Percentiles rank a stretch among this genome's conserved stretches.
Conservation (phyloP, 1,140 invertebrate species). For the Penaeus chinensis region DNA sequence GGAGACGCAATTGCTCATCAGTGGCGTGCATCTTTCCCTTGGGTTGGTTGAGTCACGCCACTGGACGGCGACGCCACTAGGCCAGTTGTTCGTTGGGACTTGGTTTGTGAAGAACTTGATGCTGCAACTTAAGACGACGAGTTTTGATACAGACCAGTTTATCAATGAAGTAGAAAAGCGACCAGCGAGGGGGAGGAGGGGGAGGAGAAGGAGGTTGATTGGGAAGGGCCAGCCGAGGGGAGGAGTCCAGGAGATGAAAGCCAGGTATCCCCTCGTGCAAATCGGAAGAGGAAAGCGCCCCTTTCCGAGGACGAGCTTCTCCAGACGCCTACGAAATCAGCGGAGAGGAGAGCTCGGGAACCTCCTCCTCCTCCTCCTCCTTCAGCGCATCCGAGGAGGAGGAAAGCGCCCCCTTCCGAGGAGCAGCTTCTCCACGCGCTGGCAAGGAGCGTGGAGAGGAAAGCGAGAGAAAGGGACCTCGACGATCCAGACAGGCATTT, state of each 20-base stretch:
- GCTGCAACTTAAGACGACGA: background rate
- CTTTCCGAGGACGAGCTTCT: conserved; percentile 29
- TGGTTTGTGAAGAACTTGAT: background rate
- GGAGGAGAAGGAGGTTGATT: background rate
- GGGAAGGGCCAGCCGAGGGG: conserved; percentile 17
- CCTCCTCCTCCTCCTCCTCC: no score
- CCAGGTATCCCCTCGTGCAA: conserved; percentile 2
- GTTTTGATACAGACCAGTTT: background rate
- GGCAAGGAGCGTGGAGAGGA: conserved; percentile 26
- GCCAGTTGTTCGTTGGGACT: background rate
- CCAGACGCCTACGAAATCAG: background rate
- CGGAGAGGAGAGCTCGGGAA: conserved; percentile 8
- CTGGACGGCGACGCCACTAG: background rate
- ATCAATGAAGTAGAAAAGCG: conserved; percentile 7
- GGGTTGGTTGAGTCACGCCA: background rate
- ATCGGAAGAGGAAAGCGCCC: conserved; percentile 28
- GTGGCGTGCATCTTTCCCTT: background rate
- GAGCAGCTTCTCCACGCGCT: conserved; percentile 18
- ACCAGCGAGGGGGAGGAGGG: background rate
- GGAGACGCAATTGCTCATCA: background rate
- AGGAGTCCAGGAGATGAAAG: background rate
- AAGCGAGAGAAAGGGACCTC: conserved; percentile 3
- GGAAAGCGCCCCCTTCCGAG: conserved; percentile 17
- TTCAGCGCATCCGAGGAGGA: background rate
- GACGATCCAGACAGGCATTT: conserved; percentile 39